Conservation (phyloP, 2,113 vertebrate species). For the Archocentrus centrarchus region DNA sequence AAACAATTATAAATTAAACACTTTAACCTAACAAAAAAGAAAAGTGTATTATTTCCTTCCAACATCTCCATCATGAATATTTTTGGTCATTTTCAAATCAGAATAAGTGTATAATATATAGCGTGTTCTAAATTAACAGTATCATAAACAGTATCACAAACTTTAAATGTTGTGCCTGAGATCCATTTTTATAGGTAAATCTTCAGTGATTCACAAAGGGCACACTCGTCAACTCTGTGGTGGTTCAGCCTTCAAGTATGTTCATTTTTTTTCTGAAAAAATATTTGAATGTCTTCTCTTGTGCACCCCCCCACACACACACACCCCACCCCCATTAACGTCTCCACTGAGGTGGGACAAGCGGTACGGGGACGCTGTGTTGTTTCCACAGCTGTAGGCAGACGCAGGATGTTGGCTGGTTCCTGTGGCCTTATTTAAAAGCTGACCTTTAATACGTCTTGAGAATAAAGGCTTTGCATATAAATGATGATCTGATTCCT, state of each 20-base stretch:
- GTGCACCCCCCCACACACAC: background rate
- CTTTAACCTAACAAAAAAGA: background rate
- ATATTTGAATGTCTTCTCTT: background rate
- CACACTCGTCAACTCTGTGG: background rate
- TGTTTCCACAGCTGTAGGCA: constrained; percentile 15
- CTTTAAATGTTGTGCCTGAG: background rate
- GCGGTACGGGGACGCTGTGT: constrained; percentile 33
- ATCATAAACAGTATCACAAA: background rate
- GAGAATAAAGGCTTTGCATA: constrained; percentile 73
- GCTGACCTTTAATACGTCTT: constrained; percentile 78
- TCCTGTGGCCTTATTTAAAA: constrained; percentile 55
- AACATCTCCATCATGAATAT: background rate
- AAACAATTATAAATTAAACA: background rate
- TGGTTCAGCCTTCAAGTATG: background rate
- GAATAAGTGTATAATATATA: background rate
- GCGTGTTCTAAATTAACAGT: too few relatives aligned
- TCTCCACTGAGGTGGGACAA: background rate
- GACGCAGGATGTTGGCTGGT: constrained; percentile 7
- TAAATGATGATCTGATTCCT: constrained; percentile 62
- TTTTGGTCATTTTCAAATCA: background rate
- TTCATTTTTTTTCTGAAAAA: background rate
- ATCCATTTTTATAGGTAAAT: constrained; percentile 18
- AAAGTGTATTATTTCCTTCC: background rate
- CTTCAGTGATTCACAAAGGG: constrained; percentile 4
- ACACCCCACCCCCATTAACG: background rate